phyloP scores from a whole-genome alignment of 1,140 invertebrate species.

The Lethrus apterus region DNA sequence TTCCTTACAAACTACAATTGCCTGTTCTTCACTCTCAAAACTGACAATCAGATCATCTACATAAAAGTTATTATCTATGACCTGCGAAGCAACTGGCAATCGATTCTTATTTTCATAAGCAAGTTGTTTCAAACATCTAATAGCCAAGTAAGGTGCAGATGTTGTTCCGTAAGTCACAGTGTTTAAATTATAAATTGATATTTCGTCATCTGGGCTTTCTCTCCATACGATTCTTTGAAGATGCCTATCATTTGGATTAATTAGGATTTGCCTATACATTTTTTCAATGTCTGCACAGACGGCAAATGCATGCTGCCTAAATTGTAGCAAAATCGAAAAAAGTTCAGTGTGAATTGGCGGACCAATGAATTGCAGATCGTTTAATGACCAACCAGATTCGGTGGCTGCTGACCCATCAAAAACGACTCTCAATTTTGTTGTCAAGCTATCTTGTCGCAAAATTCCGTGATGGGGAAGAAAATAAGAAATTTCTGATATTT shows the following conservation, averaged over 20 bases:
- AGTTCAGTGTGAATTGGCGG: constrained; percentile 31
- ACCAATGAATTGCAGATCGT: constrained; percentile 30
- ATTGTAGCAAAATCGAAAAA: constrained; percentile 26
- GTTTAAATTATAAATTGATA: constrained; percentile 28
- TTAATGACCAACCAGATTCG: constrained; percentile 27
- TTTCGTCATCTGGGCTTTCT: constrained; percentile 14
- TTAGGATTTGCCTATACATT: constrained; percentile 39
- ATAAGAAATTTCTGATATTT: no score
- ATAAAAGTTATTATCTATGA: constrained; percentile 36
- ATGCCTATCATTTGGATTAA: constrained; percentile 25
- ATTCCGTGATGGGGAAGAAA: constrained; percentile 10
- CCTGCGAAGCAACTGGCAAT: constrained; percentile 28
- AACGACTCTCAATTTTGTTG: constrained; percentile 5
- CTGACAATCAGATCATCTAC: constrained; percentile 42
- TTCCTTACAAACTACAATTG: background rate
- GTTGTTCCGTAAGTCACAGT: constrained; percentile 35
- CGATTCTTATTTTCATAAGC: constrained; percentile 20
- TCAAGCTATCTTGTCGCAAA: background rate
- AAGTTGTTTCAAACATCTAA: constrained; percentile 24
- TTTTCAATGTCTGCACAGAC: constrained; percentile 37
- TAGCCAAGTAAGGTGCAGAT: constrained; percentile 27
- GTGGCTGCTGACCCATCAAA: constrained; percentile 3
- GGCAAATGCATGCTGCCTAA: constrained; percentile 27
- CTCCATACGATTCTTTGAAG: constrained; percentile 40
- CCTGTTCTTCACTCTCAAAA: background rate